Conservation (phyloP, 2,797 vertebrate species). For the Poeciliopsis infans region DNA sequence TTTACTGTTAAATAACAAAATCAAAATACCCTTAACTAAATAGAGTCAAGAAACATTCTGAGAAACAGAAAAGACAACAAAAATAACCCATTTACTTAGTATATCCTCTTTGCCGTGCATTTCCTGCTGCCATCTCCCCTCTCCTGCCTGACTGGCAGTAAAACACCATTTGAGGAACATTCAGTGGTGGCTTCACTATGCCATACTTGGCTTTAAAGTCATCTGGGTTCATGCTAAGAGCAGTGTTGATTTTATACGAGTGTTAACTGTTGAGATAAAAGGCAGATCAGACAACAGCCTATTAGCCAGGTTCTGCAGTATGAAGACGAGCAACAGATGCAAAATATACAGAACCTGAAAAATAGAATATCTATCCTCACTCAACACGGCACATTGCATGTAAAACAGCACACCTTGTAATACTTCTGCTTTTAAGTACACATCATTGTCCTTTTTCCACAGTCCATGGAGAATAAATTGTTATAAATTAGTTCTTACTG, state of each 20-base stretch:
- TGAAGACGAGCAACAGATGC: neutral
- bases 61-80: neutral
- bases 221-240: neutral
- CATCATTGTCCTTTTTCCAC: neutral
- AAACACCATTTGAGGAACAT: conserved; percentile 4
- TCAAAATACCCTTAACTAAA: neutral
- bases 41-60: neutral
- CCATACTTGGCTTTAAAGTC: conserved; percentile 9
- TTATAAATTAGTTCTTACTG: neutral
- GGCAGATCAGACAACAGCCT: neutral
- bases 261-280: neutral
- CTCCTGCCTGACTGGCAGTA: conserved; percentile 5
- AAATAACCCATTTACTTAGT: neutral
- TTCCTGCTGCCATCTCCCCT: neutral
- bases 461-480: neutral
- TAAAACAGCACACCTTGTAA: neutral
- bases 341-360: neutral
- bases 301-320: neutral
- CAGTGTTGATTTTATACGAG: no score
- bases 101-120: neutral
- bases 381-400: neutral
- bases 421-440: neutral
- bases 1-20: no score
- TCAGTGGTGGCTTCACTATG: neutral
- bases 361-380: no score